phyloP scores from a whole-genome alignment of 2,888 invertebrate species.

The Neoaliturus tenellus region DNA sequence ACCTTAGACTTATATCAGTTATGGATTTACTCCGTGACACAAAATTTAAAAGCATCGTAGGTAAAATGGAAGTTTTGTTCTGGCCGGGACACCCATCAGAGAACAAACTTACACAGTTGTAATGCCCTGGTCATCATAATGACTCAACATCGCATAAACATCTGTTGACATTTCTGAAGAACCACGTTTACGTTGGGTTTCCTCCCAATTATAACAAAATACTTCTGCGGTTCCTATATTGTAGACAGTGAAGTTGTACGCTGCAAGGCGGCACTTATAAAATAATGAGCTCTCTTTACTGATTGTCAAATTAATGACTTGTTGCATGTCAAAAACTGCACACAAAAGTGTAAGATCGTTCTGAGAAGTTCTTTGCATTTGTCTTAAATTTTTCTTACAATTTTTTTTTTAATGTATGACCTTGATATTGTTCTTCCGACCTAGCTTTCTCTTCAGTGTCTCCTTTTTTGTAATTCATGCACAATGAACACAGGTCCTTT shows the following conservation, averaged over 20 bases:
- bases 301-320: too few species aligned
- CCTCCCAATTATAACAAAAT: neutral
- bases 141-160: neutral
- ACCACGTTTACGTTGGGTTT: neutral
- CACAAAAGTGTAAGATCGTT: too few species aligned
- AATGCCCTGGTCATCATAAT: neutral
- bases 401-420: too few species aligned
- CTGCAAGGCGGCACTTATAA: too few species aligned
- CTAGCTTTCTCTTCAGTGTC: too few species aligned
- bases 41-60: conserved; percentile 31
- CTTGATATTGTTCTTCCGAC: too few species aligned
- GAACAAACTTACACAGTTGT: conserved; percentile 27
- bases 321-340: too few species aligned
- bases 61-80: conserved; percentile 29
- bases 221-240: neutral
- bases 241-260: neutral
- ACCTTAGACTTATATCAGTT: neutral
- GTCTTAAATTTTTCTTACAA: too few species aligned
- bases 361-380: too few species aligned
- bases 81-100: conserved; percentile 39
- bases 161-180: neutral
- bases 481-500: too few species aligned
- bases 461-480: too few species aligned
- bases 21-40: neutral
- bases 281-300: too few species aligned